A percentile compares a stretch with the other conserved stretches of the same genome.
Evolutionary conservation across 2,797 vertebrate genomes (phyloP).

Genomic region (Paramormyrops hopkinsi): DNA sequence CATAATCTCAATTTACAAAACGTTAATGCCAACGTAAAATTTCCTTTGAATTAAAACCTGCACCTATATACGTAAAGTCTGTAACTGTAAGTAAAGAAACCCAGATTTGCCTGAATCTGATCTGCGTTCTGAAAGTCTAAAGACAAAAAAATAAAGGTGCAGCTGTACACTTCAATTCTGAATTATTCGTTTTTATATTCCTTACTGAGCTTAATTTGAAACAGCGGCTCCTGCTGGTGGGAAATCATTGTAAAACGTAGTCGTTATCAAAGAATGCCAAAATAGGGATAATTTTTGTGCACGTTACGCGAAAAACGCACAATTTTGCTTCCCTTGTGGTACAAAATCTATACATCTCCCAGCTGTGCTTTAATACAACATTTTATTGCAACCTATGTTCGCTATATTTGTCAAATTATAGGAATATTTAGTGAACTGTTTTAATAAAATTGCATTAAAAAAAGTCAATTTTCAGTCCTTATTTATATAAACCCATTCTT

Average conservation of each 20-base stretch:
- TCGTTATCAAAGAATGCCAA: background rate
- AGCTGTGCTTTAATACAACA: background rate
- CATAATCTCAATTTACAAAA: background rate
- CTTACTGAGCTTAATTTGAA: background rate
- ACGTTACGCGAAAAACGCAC: background rate
- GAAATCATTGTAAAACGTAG: background rate
- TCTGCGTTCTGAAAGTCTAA: background rate
- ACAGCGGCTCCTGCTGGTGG: constrained; percentile 17
- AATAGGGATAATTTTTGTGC: background rate
- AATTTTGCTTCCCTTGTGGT: background rate
- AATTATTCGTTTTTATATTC: background rate
- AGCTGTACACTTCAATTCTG: background rate
- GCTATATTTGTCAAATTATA: background rate
- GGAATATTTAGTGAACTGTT: background rate
- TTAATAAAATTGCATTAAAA: background rate
- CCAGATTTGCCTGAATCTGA: background rate
- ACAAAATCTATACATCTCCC: background rate
- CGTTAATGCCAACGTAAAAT: background rate
- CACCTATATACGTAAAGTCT: background rate
- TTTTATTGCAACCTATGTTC: background rate
- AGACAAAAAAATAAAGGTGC: background rate
- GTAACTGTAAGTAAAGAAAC: background rate
- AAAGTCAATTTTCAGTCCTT: background rate
- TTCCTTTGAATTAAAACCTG: background rate
- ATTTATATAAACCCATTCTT: background rate